A percentile compares a stretch with the other conserved stretches of the same genome.
Conservation (phyloP, 2,797 vertebrate species). For the Falco concolor region DNA sequence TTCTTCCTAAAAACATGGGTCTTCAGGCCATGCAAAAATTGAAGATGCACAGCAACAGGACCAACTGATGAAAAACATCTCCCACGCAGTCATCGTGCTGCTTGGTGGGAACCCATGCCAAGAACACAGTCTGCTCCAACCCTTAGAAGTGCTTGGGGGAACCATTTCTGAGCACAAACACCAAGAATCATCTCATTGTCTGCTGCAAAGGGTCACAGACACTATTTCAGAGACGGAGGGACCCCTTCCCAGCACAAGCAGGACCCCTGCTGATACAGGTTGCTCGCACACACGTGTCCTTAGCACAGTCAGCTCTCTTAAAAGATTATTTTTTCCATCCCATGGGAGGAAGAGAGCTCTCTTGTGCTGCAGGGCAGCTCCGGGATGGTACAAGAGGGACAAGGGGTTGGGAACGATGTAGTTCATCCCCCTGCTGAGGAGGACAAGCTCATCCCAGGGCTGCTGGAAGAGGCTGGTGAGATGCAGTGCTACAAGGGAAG, state of each 20-base stretch:
- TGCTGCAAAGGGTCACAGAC: not conserved
- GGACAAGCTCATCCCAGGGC: not conserved
- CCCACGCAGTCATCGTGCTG: not conserved
- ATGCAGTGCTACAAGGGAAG: fast-evolving
- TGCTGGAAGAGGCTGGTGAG: not conserved
- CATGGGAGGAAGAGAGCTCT: not conserved
- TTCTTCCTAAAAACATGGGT: not conserved
- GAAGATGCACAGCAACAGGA: not conserved
- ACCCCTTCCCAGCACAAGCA: fast-evolving
- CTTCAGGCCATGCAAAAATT: not conserved
- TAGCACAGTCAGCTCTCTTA: not conserved
- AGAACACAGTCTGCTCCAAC: not conserved
- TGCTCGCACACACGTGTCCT: fast-evolving
- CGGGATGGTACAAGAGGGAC: not conserved
- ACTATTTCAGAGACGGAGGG: not conserved
- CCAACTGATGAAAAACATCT: not conserved
- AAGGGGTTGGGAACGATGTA: not conserved
- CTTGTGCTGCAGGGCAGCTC: not conserved
- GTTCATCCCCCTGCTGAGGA: not conserved
- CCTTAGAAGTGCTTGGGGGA: not conserved
- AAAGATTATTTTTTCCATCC: not conserved
- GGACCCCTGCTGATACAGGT: not conserved
- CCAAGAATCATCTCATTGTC: not conserved
- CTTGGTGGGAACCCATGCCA: not conserved
- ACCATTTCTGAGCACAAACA: not conserved